Evolutionary conservation across 2,888 invertebrate species (phyloP).

Genomic region (Drepanosiphum platanoidis): DNA sequence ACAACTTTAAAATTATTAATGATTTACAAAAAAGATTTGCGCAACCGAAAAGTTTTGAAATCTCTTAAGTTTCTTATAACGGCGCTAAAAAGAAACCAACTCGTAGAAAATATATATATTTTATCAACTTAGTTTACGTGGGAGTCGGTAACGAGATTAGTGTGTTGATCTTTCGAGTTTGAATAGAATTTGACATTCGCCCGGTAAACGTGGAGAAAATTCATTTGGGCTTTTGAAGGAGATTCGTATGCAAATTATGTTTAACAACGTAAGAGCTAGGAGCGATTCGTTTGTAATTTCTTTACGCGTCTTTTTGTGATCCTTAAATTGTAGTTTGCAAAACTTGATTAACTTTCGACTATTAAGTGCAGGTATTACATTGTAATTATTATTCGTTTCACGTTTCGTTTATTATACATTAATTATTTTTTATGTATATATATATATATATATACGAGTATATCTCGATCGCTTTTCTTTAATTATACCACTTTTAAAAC

Average conservation of each 20-base stretch:
- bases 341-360: background rate
- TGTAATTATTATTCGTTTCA: background rate
- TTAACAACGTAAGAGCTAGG: background rate
- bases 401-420: background rate
- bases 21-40: background rate
- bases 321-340: background rate
- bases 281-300: background rate
- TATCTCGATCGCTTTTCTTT: background rate
- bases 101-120: background rate
- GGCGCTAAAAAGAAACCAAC: background rate
- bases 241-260: background rate
- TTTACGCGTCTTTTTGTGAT: background rate
- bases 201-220: background rate
- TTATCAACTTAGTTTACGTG: background rate
- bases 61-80: background rate
- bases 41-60: background rate
- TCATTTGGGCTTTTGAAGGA: background rate
- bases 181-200: background rate
- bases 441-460: too few relatives aligned
- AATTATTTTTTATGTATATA: background rate
- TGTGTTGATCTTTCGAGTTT: background rate
- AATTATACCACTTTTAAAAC: conserved; percentile 19
- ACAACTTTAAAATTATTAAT: background rate
- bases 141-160: background rate
- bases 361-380: background rate